Percentiles rank a stretch among this genome's conserved stretches.
Conservation (phyloP, 2,888 invertebrate genomes). For the Netelia inedita region DNA sequence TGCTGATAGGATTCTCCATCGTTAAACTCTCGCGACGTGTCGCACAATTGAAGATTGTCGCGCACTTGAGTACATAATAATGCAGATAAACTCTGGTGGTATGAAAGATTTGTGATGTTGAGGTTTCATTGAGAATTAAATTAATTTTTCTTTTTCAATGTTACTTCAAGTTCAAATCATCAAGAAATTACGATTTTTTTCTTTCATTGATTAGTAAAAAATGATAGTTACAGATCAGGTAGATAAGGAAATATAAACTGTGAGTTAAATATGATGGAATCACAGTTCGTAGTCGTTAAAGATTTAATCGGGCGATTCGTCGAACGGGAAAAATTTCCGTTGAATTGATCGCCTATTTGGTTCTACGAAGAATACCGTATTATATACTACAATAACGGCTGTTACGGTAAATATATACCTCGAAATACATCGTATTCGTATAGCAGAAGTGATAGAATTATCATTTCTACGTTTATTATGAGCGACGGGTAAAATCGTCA, state of each 20-base stretch:
- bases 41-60: slow-evolving; percentile 7
- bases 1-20: slow-evolving; percentile 23
- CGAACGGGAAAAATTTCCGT: not conserved
- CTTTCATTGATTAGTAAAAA: not conserved
- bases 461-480: not conserved
- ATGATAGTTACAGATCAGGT: too few species aligned
- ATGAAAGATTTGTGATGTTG: not conserved
- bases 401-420: slow-evolving; percentile 10
- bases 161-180: too few species aligned
- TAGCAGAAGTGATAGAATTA: not conserved
- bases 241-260: too few species aligned
- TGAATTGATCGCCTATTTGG: slow-evolving; percentile 10
- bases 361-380: not conserved
- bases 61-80: not conserved
- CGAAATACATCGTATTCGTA: not conserved
- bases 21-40: slow-evolving; percentile 8
- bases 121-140: not conserved
- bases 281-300: too few species aligned
- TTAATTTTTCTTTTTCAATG: not conserved
- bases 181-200: not conserved
- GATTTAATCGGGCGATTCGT: too few species aligned
- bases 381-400: not conserved
- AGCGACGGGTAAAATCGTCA: slow-evolving; percentile 46
- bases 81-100: not conserved
- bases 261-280: too few species aligned